Evolutionary conservation across 1,140 invertebrate genomes (phyloP), one percentile per base, ranked within the genome.

Genomic region (Drosophila funebris): DNA sequence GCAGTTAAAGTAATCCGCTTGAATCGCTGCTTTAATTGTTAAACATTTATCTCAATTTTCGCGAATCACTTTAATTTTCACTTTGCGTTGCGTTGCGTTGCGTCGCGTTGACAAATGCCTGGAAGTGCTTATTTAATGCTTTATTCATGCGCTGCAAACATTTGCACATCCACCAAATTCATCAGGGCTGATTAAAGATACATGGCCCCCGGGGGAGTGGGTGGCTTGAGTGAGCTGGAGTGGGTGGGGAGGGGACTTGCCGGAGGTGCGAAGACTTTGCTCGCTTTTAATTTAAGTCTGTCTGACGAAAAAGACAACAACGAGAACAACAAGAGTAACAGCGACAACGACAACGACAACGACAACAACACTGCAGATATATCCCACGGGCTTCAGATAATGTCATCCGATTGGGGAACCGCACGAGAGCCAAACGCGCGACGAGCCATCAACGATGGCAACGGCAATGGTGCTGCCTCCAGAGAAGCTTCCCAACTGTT

Each of bases 91-190:
- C 18, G 41, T 43, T 5, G 9, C 43, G 43, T 24, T 6, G 18
- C 18, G 43, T 27, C 22, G 44, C 33, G 56, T 39, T 70, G 73
- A 85, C 81, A 84, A 87, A 76, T 85, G 81, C 82, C 79, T 77
- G 82, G 29, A 64, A 82, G 83, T 77, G 78, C 75, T 87, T 88
- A 79, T 79, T 83, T 82, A 80, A 87, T 88, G 77, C 61, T 62
- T 89, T 87, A 87, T 87, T 89, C 83, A 87, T 83, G 62, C 67
- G 81, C 81, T 71, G 80, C 79, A 88, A 88, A 88, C 78, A 88
- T 84, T 84, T 85, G 77, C 80, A 78, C 79, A 78, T 78, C 50
- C 79, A 76, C 75, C 61, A 71, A 83, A 87, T 83, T 88, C 78
- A 88, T 88, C 73, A 73, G 84, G 56, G 46, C 66, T 84, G 81